Evolutionary conservation across 2,113 vertebrate species (phyloP).

Genomic region (Sigmodon hispidus): DNA sequence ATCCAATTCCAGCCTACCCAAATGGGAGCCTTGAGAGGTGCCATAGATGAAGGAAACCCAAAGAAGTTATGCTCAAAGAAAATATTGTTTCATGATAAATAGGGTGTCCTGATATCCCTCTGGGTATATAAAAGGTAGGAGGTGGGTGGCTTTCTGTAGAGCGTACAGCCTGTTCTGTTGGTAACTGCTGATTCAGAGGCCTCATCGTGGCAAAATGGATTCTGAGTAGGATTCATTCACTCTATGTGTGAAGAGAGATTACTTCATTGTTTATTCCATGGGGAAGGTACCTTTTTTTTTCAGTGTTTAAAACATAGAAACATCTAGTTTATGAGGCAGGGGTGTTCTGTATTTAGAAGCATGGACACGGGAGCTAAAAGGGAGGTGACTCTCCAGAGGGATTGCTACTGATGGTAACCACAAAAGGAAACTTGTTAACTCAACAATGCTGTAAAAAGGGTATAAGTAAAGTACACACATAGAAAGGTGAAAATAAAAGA

Average conservation of each 20-base stretch:
- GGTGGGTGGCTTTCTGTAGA: not conserved
- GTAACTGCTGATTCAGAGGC: conserved; percentile 10
- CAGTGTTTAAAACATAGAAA: not conserved
- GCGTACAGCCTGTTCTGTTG: not conserved
- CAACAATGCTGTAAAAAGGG: not conserved
- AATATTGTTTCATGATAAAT: not conserved
- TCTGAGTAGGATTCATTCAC: conserved; percentile 30
- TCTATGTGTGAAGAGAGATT: conserved; percentile 20
- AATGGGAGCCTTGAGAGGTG: not conserved
- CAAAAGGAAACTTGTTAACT: conserved; percentile 26
- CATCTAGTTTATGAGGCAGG: conserved; percentile 9
- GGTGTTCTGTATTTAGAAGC: conserved; percentile 27
- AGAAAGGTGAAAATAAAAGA: not conserved
- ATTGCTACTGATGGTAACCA: not conserved
- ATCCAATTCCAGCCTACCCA: conserved; percentile 30
- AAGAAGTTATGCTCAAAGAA: conserved; percentile 5
- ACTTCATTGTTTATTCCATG: conserved; percentile 37
- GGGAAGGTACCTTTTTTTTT: not conserved
- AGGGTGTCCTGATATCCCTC: not conserved
- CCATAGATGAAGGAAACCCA: not conserved
- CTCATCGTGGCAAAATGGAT: not conserved
- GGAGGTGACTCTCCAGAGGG: not conserved
- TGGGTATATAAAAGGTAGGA: not conserved
- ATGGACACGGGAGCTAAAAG: not conserved
- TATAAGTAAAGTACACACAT: not conserved